A percentile compares a stretch with the other conserved stretches of the same genome.
These are phyloP conservation scores for Latrodectus elegans DNA, from an alignment of 2,888 invertebrate genomes.

Conservation along the genomic window DNA sequence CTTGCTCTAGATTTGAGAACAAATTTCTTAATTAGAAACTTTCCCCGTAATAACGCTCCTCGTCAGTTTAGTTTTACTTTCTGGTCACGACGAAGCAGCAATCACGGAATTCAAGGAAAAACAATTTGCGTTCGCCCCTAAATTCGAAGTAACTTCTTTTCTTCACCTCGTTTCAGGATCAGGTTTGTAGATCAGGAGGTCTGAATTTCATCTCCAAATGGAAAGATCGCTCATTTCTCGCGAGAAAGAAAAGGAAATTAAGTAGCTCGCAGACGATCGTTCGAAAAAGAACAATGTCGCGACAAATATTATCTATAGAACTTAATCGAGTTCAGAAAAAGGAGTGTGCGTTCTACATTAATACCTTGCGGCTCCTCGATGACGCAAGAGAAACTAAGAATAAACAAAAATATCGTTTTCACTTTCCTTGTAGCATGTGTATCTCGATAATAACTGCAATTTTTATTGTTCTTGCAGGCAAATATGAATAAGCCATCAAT, in stretches of 20 bases:
- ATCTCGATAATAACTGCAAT: no score
- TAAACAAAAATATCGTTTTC: background rate
- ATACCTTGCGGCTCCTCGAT: background rate
- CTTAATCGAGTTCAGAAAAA: background rate
- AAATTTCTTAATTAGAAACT: no score
- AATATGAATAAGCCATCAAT: no score
- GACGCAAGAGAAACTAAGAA: background rate
- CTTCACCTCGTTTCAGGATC: conserved; percentile 32
- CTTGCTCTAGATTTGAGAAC: no score
- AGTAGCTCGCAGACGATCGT: conserved; percentile 16
- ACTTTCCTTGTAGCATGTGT: background rate
- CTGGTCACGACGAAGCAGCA: no score
- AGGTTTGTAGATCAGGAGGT: conserved; percentile 51
- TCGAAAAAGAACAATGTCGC: conserved; percentile 8
- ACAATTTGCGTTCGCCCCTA: no score
- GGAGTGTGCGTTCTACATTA: background rate
- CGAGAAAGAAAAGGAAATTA: conserved; percentile 2
- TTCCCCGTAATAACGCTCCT: no score
- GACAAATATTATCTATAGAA: background rate
- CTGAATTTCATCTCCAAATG: conserved; percentile 37
- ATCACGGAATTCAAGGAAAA: no score
- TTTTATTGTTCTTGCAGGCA: no score
- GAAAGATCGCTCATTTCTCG: background rate
- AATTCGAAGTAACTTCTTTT: background rate
- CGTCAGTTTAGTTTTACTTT: no score